Conservation (phyloP, 2,888 invertebrate species). For the Drosophila kokeensis region DNA sequence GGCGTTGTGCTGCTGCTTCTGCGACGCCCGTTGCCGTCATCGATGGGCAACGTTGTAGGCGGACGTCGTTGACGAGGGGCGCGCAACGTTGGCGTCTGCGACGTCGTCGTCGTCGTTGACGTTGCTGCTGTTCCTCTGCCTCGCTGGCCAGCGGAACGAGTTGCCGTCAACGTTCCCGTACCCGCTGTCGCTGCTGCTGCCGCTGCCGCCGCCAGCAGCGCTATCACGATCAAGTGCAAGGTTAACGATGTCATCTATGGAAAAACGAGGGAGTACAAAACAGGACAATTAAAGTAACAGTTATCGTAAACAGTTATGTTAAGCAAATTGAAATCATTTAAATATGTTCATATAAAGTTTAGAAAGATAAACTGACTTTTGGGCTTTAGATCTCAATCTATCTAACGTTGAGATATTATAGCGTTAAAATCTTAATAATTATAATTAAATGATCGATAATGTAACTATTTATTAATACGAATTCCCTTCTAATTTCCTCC, state of each 20-base stretch:
- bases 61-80: constrained; percentile 82
- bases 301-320: not conserved
- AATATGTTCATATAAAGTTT: no score
- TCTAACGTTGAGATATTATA: no score
- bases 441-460: not conserved
- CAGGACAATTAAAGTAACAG: not conserved
- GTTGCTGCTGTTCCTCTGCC: constrained; percentile 66
- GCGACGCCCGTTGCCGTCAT: constrained; percentile 47
- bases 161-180: constrained; percentile 27
- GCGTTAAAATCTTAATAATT: not conserved
- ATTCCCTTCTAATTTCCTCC: not conserved
- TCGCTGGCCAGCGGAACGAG: constrained; percentile 45
- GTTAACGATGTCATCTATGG: constrained; percentile 82
- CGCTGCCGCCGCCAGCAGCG: constrained; percentile 55
- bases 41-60: constrained; percentile 66
- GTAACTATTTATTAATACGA: not conserved
- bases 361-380: not conserved
- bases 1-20: constrained; percentile 46
- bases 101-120: constrained; percentile 74
- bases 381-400: not conserved
- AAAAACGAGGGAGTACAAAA: not conserved
- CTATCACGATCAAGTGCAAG: constrained; percentile 84
- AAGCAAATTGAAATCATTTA: not conserved
- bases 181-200: constrained; percentile 30
- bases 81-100: constrained; percentile 84